phyloP scores from a whole-genome alignment of 2,888 invertebrate species.

The Caenorhabditis angaria region DNA sequence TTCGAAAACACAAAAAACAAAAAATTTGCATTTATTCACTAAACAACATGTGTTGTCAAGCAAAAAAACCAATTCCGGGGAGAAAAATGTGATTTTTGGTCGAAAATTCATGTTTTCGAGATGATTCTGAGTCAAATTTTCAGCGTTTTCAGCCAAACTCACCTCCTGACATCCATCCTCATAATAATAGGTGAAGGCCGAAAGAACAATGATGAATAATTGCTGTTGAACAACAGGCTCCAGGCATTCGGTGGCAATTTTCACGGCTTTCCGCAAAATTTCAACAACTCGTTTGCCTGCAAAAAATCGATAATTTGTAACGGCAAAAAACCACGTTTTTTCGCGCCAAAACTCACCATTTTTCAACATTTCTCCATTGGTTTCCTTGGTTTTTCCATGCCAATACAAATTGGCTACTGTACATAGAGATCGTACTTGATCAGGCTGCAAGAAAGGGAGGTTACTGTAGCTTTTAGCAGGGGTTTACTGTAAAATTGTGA shows the following conservation, averaged over 20 bases:
- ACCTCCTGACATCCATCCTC: slow-evolving; percentile 85
- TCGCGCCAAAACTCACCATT: slow-evolving; percentile 75
- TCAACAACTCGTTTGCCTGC: slow-evolving; percentile 87
- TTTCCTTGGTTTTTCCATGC: slow-evolving; percentile 75
- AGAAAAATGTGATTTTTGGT: too few relatives aligned
- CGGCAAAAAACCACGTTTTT: background rate
- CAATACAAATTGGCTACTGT: slow-evolving; percentile 88
- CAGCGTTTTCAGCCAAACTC: background rate
- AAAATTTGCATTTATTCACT: too few relatives aligned
- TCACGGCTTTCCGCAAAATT: slow-evolving; percentile 87
- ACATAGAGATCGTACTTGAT: slow-evolving; percentile 84
- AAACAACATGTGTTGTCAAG: too few relatives aligned
- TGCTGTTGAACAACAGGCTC: slow-evolving; percentile 95
- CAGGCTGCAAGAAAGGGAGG: slow-evolving; percentile 73
- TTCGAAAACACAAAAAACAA: too few relatives aligned
- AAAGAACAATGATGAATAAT: slow-evolving; percentile 90
- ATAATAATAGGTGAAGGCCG: slow-evolving; percentile 90
- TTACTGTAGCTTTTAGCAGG: too few relatives aligned
- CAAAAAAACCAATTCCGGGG: background rate
- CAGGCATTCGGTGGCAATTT: slow-evolving; percentile 94
- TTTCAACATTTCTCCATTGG: slow-evolving; percentile 76
- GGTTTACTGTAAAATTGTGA: too few relatives aligned
- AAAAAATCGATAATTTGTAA: background rate
- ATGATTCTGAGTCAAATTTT: too few relatives aligned
- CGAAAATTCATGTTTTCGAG: too few relatives aligned